Evolutionary conservation across 2,797 vertebrate genomes (phyloP).

Genomic region (Triplophysa yarkandensis): DNA sequence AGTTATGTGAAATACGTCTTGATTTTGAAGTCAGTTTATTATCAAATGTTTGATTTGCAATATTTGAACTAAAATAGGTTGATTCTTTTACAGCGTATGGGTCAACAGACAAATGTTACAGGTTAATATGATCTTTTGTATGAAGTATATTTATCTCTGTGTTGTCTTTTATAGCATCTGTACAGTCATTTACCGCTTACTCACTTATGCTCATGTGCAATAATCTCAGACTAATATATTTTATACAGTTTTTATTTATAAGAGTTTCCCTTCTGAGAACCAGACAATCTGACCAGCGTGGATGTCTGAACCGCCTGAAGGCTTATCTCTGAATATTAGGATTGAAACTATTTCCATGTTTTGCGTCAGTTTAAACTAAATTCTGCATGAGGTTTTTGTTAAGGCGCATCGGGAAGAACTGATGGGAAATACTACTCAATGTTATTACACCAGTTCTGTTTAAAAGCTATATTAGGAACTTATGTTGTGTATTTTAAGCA

Average conservation of each 20-base stretch:
- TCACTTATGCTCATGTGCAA: neutral
- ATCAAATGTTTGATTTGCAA: too few species aligned
- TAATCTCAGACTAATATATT: neutral
- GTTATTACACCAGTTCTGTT: neutral
- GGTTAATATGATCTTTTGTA: too few species aligned
- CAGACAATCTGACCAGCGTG: neutral
- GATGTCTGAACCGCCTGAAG: neutral
- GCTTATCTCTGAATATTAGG: neutral
- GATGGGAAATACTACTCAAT: neutral
- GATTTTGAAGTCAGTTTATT: too few species aligned
- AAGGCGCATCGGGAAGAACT: neutral
- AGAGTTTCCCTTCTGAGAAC: neutral
- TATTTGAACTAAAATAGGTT: too few species aligned
- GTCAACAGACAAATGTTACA: too few species aligned
- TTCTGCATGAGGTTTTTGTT: neutral
- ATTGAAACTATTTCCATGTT: neutral
- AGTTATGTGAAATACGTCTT: too few species aligned
- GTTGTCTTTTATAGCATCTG: neutral
- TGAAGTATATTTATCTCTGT: neutral
- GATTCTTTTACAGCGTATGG: too few species aligned
- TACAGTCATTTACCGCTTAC: neutral
- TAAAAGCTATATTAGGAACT: slow-evolving; percentile 17
- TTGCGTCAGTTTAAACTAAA: neutral
- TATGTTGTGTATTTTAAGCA: neutral
- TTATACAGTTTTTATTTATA: too few species aligned